A percentile compares a stretch with the other conserved stretches of the same genome.
Evolutionary conservation across 2,113 vertebrate genomes (phyloP).

Genomic region (Triplophysa siluroides): DNA sequence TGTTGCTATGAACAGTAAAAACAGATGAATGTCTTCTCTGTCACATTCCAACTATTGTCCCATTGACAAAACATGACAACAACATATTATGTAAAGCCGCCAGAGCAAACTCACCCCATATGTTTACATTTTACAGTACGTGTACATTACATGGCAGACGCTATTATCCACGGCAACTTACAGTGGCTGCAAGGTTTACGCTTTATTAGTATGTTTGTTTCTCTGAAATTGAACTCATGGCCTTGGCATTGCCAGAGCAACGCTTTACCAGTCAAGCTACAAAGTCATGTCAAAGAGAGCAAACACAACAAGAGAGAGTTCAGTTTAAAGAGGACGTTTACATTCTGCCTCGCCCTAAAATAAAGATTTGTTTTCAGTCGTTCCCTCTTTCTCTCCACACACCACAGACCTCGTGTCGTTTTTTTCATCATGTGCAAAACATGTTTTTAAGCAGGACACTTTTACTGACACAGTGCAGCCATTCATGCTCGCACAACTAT

Average conservation of each 20-base stretch:
- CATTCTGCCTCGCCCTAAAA: neutral
- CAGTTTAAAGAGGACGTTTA: neutral
- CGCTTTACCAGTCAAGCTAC: no score
- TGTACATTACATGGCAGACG: no score
- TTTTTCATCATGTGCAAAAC: slow-evolving; percentile 56
- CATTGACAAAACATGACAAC: neutral
- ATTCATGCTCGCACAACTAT: slow-evolving; percentile 56
- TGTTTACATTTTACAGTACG: neutral
- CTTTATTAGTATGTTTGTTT: no score
- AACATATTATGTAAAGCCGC: slow-evolving; percentile 2
- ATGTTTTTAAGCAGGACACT: slow-evolving; percentile 62
- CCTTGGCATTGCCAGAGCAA: no score
- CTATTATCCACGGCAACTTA: no score
- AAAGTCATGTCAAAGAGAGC: no score
- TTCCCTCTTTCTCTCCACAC: neutral
- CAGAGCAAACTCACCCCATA: neutral
- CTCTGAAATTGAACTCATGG: no score
- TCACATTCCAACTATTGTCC: slow-evolving; percentile 21
- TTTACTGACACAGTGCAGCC: slow-evolving; percentile 57
- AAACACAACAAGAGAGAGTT: neutral
- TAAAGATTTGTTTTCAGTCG: neutral
- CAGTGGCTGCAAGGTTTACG: no score
- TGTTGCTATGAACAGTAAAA: neutral
- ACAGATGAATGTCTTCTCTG: neutral
- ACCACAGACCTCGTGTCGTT: slow-evolving; percentile 59